Conservation (phyloP, 2,113 vertebrate species). For the Globicephala melas region DNA sequence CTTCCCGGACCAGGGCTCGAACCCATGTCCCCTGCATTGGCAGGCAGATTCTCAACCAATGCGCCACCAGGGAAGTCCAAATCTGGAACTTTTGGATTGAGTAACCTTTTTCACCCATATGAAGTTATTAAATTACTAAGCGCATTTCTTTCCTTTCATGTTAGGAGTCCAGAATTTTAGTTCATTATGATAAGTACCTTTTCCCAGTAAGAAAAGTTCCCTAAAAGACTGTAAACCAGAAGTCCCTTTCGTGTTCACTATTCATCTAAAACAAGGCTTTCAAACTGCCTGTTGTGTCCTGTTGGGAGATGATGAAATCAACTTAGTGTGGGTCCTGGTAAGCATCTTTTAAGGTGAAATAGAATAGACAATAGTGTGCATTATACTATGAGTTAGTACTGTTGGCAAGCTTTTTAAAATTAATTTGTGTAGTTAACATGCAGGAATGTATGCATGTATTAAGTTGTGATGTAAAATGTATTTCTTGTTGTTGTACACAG, state of each 20-base stretch:
- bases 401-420: neutral
- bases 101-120: neutral
- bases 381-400: neutral
- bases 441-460: neutral
- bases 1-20: too few relatives aligned
- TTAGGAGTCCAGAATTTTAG: neutral
- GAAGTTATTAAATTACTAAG: neutral
- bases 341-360: neutral
- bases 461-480: neutral
- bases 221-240: neutral
- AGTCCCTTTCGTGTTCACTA: neutral
- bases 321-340: neutral
- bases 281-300: neutral
- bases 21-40: too few relatives aligned
- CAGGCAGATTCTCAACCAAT: too few relatives aligned
- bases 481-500: neutral
- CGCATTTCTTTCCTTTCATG: neutral
- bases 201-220: neutral
- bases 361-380: neutral
- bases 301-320: neutral
- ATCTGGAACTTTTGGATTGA: neutral
- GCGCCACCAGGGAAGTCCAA: too few relatives aligned
- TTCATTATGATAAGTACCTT: neutral
- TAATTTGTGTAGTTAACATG: neutral
- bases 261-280: neutral